phyloP scores from a whole-genome alignment of 2,888 invertebrate species.

The Sinohyriopsis cumingii region DNA sequence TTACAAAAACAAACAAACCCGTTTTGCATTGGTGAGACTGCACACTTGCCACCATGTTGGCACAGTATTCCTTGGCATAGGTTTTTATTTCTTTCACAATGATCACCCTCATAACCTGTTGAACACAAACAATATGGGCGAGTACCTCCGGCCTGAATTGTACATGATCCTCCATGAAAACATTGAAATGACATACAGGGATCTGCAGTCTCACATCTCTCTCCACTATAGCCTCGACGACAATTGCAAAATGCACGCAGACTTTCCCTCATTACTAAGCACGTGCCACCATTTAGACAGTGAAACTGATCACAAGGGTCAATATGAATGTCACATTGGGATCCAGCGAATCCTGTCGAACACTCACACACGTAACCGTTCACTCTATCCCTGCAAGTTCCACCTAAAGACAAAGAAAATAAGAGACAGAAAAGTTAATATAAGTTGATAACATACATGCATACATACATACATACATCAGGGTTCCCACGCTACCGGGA shows the following conservation, averaged over 20 bases:
- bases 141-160: not conserved
- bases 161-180: slow-evolving; percentile 4
- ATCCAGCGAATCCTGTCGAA: slow-evolving; percentile 26
- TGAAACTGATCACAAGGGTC: slow-evolving; percentile 20
- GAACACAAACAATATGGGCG: slow-evolving; percentile 24
- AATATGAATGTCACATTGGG: slow-evolving; percentile 26
- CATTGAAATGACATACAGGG: not conserved
- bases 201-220: slow-evolving; percentile 19
- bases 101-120: slow-evolving; percentile 20
- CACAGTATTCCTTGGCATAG: slow-evolving; percentile 41
- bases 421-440: too few relatives aligned
- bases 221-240: slow-evolving; percentile 13
- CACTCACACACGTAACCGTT: slow-evolving; percentile 35
- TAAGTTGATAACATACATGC: too few relatives aligned
- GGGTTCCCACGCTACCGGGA: too few relatives aligned
- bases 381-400: slow-evolving; percentile 30
- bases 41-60: slow-evolving; percentile 46
- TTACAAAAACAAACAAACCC: slow-evolving; percentile 40
- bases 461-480: too few relatives aligned
- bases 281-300: slow-evolving; percentile 26
- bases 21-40: slow-evolving; percentile 13
- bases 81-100: slow-evolving; percentile 30
- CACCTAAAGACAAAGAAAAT: slow-evolving; percentile 25
- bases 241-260: slow-evolving; percentile 14
- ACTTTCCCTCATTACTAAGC: slow-evolving; percentile 5